phyloP scores from a whole-genome alignment of 2,113 vertebrate species.

The Rhea americana region DNA sequence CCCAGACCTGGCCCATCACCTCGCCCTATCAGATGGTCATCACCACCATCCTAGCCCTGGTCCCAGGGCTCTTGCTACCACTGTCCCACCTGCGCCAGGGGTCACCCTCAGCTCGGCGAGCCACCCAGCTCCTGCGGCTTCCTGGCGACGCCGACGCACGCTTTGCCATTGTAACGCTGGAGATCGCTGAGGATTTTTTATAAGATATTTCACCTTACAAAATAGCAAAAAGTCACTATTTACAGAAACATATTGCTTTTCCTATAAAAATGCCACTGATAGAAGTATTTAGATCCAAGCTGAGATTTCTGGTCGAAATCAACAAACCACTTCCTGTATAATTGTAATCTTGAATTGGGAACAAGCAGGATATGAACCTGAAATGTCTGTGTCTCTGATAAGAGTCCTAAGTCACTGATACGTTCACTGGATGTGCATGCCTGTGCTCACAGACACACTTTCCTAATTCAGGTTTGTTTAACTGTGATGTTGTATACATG shows the following conservation, averaged over 20 bases:
- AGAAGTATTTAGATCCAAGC: neutral
- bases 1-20: fast-evolving
- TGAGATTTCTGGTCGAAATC: neutral
- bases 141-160: too few relatives aligned
- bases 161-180: neutral
- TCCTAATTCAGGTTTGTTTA: neutral
- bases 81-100: too few relatives aligned
- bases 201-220: neutral
- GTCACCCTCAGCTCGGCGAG: too few relatives aligned
- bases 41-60: fast-evolving
- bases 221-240: neutral
- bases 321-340: neutral
- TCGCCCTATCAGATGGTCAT: too few relatives aligned
- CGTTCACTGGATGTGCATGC: too few relatives aligned
- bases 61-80: too few relatives aligned
- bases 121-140: neutral
- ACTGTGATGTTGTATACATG: neutral
- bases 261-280: neutral
- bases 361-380: neutral
- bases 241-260: neutral
- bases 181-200: neutral
- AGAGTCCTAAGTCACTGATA: neutral
- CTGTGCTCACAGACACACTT: neutral
- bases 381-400: neutral
- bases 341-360: neutral